These are phyloP conservation scores for Drosophila ambigua DNA, from an alignment of 1,140 invertebrate species.

Conservation along the genomic window DNA sequence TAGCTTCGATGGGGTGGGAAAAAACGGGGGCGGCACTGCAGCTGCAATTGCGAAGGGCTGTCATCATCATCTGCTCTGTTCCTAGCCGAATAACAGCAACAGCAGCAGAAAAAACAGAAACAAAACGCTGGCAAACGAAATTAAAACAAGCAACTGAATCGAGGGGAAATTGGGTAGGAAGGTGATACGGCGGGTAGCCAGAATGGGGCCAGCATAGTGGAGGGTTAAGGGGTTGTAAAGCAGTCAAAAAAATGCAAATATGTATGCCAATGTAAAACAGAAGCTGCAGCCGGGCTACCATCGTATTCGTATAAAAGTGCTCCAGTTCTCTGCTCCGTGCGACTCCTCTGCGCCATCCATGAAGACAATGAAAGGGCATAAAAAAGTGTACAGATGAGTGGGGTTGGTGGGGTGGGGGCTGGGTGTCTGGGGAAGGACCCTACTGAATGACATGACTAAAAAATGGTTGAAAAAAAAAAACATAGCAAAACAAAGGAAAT, in stretches of 20 bases:
- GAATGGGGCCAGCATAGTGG: not conserved
- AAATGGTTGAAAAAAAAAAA: conserved; percentile 19
- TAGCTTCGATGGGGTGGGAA: conserved; percentile 18
- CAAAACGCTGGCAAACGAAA: conserved; percentile 59
- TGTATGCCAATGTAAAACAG: conserved; percentile 67
- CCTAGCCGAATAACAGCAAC: conserved; percentile 16
- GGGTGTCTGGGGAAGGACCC: conserved; percentile 18
- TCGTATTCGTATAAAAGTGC: conserved; percentile 46
- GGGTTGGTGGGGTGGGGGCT: too few species aligned
- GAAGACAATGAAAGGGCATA: conserved; percentile 59
- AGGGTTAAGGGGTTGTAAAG: conserved; percentile 22
- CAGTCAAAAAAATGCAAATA: conserved; percentile 63
- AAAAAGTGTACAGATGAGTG: conserved; percentile 27
- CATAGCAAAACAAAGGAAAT: conserved; percentile 47
- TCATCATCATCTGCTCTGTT: conserved; percentile 27
- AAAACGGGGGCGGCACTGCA: conserved; percentile 4
- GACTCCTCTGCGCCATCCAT: conserved; percentile 25
- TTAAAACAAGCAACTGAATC: conserved; percentile 61
- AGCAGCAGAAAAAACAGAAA: conserved; percentile 15
- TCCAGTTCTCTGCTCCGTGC: conserved; percentile 13
- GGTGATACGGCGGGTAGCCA: too few species aligned
- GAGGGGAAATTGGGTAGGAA: not conserved
- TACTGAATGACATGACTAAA: conserved; percentile 49
- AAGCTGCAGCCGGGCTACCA: conserved; percentile 38
- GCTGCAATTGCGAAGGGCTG: conserved; percentile 54